Evolutionary conservation across 1,140 invertebrate genomes (phyloP).

Genomic region (Antheraea pernyi): DNA sequence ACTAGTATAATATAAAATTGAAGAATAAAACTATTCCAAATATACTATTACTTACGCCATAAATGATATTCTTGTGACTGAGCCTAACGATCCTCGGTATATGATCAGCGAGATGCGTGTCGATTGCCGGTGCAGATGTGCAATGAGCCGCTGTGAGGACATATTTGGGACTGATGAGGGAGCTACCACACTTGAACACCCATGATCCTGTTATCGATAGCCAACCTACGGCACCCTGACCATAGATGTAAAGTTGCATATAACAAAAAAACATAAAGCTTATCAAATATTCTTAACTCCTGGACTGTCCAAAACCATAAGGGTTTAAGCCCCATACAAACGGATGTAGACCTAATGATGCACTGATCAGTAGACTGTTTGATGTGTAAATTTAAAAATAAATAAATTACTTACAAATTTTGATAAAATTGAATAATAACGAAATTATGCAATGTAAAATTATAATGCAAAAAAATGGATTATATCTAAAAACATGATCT

Average conservation of each 20-base stretch:
- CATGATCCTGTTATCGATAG: slow-evolving; percentile 30
- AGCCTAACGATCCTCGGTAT: slow-evolving; percentile 46
- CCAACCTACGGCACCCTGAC: slow-evolving; percentile 34
- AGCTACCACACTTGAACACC: slow-evolving; percentile 50
- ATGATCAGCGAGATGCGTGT: slow-evolving; percentile 27
- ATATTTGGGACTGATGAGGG: slow-evolving; percentile 45
- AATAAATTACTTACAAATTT: too few relatives aligned
- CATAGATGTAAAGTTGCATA: background rate
- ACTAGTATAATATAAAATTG: background rate
- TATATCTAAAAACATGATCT: too few relatives aligned
- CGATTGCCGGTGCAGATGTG: slow-evolving; percentile 23
- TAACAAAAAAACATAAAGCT: background rate
- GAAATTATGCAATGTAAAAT: too few relatives aligned
- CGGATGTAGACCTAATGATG: too few relatives aligned
- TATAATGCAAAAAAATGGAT: too few relatives aligned
- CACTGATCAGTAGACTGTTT: background rate
- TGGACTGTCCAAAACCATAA: too few relatives aligned
- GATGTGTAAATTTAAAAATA: background rate
- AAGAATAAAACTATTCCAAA: background rate
- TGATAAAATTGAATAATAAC: too few relatives aligned
- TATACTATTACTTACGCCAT: slow-evolving; percentile 28
- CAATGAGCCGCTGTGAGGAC: slow-evolving; percentile 52
- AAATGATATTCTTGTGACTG: slow-evolving; percentile 36
- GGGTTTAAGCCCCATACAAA: too few relatives aligned
- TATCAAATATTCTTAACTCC: background rate